phyloP scores from a whole-genome alignment of 2,113 vertebrate genomes.

The Isichthys henryi region DNA sequence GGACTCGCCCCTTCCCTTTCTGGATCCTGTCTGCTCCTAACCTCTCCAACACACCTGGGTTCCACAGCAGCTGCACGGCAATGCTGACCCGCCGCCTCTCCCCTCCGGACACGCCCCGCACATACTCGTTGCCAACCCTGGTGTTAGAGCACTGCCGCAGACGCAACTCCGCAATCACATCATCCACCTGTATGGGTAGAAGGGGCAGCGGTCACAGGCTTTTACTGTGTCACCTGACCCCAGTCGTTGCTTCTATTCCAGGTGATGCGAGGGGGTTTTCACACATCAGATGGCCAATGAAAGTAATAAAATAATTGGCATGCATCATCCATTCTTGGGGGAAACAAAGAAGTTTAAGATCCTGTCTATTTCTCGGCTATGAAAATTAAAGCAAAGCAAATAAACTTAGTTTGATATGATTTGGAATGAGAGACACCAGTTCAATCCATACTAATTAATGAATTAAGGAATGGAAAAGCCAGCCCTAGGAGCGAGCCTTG shows the following conservation, averaged over 20 bases:
- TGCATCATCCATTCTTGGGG: background rate
- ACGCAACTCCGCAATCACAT: slow-evolving; percentile 87
- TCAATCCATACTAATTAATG: background rate
- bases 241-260: background rate
- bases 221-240: background rate
- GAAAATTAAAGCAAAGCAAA: background rate
- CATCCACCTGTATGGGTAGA: slow-evolving; percentile 70
- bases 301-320: background rate
- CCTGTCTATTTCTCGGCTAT: background rate
- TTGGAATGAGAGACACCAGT: background rate
- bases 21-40: background rate
- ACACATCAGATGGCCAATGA: background rate
- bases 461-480: background rate
- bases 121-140: slow-evolving; percentile 74
- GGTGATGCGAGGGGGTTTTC: background rate
- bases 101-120: slow-evolving; percentile 81
- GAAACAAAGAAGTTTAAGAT: background rate
- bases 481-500: background rate
- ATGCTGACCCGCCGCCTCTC: slow-evolving; percentile 90
- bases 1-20: background rate
- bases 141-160: slow-evolving; percentile 87
- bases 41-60: slow-evolving; percentile 71
- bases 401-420: background rate
- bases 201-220: background rate
- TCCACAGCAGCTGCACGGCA: slow-evolving; percentile 90